Percentiles rank a stretch among this genome's conserved stretches.
These are phyloP conservation scores for Hozukius guyotensis DNA, from an alignment of 2,797 vertebrate genomes.

Conservation along the genomic window DNA sequence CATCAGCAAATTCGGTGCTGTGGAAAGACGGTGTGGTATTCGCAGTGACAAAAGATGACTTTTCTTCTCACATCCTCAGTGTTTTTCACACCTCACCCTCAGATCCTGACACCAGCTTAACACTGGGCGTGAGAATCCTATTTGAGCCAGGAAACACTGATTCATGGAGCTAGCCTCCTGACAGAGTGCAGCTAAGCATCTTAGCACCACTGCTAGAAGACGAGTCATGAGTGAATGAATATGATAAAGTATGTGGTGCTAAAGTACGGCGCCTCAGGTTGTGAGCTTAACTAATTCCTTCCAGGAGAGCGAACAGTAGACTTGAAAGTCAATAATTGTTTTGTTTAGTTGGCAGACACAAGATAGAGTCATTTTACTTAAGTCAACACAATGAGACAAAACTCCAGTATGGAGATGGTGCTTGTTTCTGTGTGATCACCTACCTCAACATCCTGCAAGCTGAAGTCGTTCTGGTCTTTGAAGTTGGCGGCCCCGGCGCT, in stretches of 20 bases:
- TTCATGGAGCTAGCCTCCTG: constrained; percentile 56
- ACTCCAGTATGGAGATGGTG: not conserved
- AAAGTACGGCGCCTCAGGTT: not conserved
- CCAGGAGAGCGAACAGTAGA: constrained; percentile 20
- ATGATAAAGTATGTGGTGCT: constrained; percentile 19
- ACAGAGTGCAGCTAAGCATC: constrained; percentile 55
- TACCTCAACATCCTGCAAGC: constrained; percentile 98
- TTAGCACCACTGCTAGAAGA: constrained; percentile 48
- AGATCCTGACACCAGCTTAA: constrained; percentile 73
- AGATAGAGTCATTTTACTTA: constrained; percentile 3
- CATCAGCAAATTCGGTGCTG: constrained; percentile 28
- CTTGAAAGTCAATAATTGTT: constrained; percentile 6
- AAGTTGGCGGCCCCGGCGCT: constrained; percentile 96
- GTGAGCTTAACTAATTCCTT: constrained; percentile 8
- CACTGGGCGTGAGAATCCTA: constrained; percentile 46
- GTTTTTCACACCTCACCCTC: constrained; percentile 72
- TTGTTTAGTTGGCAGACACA: constrained; percentile 6
- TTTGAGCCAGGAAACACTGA: constrained; percentile 65
- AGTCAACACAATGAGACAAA: constrained; percentile 17
- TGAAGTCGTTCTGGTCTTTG: constrained; percentile 99
- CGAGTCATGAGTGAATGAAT: constrained; percentile 27
- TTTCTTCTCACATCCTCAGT: constrained; percentile 66
- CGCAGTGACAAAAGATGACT: constrained; percentile 53
- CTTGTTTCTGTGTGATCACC: not conserved
- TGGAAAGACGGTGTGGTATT: constrained; percentile 37